Percentiles rank a stretch among this genome's conserved stretches.
These are phyloP conservation scores for Hypomecis punctinalis DNA, from an alignment of 2,888 invertebrate genomes.

Conservation along the genomic window DNA sequence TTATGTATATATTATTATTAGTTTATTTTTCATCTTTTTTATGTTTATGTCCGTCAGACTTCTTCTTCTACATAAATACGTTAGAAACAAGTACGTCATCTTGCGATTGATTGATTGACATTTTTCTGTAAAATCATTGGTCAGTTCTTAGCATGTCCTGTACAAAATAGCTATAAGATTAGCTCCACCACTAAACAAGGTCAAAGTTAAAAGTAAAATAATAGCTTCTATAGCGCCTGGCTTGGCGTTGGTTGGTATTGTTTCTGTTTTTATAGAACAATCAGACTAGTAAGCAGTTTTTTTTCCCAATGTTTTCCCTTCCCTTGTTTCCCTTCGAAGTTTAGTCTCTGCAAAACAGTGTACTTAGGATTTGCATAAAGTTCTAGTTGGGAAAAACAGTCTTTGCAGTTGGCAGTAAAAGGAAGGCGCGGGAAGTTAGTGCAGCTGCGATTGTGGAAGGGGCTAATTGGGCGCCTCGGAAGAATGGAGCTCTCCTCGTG, in stretches of 20 bases:
- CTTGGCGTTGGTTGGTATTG: not conserved
- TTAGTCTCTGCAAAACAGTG: slow-evolving; percentile 8
- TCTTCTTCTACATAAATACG: too few relatives aligned
- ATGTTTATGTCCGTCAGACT: too few relatives aligned
- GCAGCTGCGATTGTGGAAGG: slow-evolving; percentile 36
- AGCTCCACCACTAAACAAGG: too few relatives aligned
- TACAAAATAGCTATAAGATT: too few relatives aligned
- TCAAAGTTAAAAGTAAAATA: too few relatives aligned
- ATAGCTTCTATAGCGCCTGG: too few relatives aligned
- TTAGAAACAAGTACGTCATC: too few relatives aligned
- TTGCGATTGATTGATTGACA: too few relatives aligned
- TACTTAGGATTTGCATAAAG: slow-evolving; percentile 42
- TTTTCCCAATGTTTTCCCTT: not conserved
- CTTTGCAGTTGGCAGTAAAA: slow-evolving; percentile 41
- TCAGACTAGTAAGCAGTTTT: not conserved
- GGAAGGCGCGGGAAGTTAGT: slow-evolving; percentile 36
- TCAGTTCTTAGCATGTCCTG: too few relatives aligned
- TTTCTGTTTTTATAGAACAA: not conserved
- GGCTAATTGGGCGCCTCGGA: slow-evolving; percentile 39
- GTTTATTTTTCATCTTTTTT: too few relatives aligned
- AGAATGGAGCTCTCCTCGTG: slow-evolving; percentile 22
- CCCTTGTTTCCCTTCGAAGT: not conserved
- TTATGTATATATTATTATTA: too few relatives aligned
- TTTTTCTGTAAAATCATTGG: too few relatives aligned
- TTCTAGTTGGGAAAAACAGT: slow-evolving; percentile 40